Conservation (phyloP, 2,113 vertebrate species). For the Tamias sibiricus region DNA sequence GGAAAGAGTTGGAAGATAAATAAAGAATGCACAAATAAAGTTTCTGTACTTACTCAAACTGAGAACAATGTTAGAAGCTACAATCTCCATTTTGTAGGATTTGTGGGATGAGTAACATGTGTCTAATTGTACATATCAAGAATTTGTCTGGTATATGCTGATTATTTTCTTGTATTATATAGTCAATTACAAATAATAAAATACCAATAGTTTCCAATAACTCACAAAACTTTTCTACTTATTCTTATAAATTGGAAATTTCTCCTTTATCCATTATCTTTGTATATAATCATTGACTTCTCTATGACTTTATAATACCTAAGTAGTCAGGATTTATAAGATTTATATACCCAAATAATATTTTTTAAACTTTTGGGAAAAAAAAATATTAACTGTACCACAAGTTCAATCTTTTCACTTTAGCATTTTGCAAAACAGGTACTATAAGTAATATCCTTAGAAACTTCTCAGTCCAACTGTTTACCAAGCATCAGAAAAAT, state of each 20-base stretch:
- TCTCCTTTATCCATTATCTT: background rate
- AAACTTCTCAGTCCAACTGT: background rate
- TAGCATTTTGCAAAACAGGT: background rate
- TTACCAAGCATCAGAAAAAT: background rate
- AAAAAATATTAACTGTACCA: background rate
- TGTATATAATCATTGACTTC: background rate
- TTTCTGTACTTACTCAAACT: background rate
- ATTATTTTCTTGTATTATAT: background rate
- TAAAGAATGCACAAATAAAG: background rate
- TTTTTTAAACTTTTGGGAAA: background rate
- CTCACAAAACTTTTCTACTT: constrained; percentile 9
- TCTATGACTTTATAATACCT: background rate
- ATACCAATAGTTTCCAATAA: background rate
- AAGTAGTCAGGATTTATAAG: background rate
- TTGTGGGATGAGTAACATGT: background rate
- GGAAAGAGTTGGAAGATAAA: constrained; percentile 52
- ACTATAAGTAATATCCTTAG: background rate
- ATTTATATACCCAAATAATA: background rate
- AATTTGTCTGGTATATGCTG: background rate
- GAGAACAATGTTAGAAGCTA: background rate
- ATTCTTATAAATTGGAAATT: background rate
- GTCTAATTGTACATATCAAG: constrained; percentile 14
- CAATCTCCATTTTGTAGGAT: background rate
- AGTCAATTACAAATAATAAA: background rate
- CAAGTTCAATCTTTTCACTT: constrained; percentile 24